These are phyloP conservation scores for Lepisosteus osseus DNA, from an alignment of 2,113 vertebrate genomes.

Conservation along the genomic window DNA sequence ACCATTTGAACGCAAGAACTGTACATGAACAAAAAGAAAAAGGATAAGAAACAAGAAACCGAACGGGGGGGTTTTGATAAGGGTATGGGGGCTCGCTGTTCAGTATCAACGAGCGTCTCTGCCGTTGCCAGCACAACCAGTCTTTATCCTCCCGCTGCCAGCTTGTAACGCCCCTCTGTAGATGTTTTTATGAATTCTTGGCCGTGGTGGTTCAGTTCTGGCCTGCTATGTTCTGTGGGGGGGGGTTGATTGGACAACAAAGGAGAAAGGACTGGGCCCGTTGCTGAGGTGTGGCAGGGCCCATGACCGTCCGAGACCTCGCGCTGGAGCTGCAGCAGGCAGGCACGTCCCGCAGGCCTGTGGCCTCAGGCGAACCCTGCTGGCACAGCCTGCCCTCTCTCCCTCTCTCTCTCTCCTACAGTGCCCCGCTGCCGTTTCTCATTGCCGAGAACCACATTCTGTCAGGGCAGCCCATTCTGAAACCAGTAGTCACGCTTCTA, in stretches of 20 bases:
- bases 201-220: constrained; percentile 21
- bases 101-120: too few species aligned
- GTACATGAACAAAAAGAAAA: too few species aligned
- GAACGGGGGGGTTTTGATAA: too few species aligned
- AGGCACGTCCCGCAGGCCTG: not conserved
- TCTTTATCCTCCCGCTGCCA: not conserved
- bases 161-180: constrained; percentile 10
- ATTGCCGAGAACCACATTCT: too few species aligned
- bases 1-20: too few species aligned
- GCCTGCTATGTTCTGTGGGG: constrained; percentile 20
- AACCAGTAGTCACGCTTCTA: too few species aligned
- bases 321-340: not conserved
- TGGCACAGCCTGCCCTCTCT: not conserved
- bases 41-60: too few species aligned
- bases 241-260: constrained; percentile 17
- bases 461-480: too few species aligned
- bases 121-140: too few species aligned
- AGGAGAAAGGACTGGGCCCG: constrained; percentile 20
- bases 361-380: constrained; percentile 5
- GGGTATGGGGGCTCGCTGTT: too few species aligned
- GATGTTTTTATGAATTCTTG: constrained; percentile 23
- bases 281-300: not conserved
- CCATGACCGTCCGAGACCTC: not conserved
- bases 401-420: constrained; percentile 18
- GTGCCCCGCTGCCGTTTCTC: not conserved